Conservation (phyloP, 2,113 vertebrate species). For the western clawed frog (Xenopus tropicalis) region DNA sequence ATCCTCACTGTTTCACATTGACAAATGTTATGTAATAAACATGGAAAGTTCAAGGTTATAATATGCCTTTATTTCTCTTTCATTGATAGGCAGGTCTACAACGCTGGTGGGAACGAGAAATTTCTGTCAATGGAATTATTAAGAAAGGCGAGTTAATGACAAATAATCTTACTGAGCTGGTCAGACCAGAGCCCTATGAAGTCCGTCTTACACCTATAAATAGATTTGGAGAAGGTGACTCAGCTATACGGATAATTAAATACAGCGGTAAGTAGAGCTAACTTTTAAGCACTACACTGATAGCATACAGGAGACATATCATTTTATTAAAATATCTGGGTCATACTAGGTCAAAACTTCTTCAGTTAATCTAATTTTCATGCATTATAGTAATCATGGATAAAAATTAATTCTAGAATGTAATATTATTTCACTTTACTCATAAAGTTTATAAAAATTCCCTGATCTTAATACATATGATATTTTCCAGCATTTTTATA, state of each 20-base stretch:
- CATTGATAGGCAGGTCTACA: slow-evolving; percentile 81
- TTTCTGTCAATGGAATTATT: slow-evolving; percentile 83
- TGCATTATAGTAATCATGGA: too few relatives aligned
- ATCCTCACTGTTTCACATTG: too few relatives aligned
- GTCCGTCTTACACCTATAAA: slow-evolving; percentile 94
- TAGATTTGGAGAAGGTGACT: slow-evolving; percentile 91
- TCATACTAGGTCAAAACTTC: background rate
- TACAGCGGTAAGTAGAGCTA: slow-evolving; percentile 81
- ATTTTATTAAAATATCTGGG: too few relatives aligned
- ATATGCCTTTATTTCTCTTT: slow-evolving; percentile 4
- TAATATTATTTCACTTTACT: too few relatives aligned
- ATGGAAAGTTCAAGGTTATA: too few relatives aligned
- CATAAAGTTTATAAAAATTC: too few relatives aligned
- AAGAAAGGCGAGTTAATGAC: slow-evolving; percentile 92
- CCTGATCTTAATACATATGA: too few relatives aligned
- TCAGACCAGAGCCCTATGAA: slow-evolving; percentile 92
- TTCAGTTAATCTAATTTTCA: background rate
- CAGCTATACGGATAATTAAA: slow-evolving; percentile 89
- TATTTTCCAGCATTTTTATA: too few relatives aligned
- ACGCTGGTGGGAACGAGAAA: slow-evolving; percentile 98
- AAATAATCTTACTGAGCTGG: slow-evolving; percentile 92
- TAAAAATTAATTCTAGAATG: background rate
- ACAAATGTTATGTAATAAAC: too few relatives aligned
- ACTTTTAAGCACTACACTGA: background rate
- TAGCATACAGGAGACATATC: too few relatives aligned